These are phyloP conservation scores for Uria lomvia DNA, from an alignment of 2,113 vertebrate species.

Conservation along the genomic window DNA sequence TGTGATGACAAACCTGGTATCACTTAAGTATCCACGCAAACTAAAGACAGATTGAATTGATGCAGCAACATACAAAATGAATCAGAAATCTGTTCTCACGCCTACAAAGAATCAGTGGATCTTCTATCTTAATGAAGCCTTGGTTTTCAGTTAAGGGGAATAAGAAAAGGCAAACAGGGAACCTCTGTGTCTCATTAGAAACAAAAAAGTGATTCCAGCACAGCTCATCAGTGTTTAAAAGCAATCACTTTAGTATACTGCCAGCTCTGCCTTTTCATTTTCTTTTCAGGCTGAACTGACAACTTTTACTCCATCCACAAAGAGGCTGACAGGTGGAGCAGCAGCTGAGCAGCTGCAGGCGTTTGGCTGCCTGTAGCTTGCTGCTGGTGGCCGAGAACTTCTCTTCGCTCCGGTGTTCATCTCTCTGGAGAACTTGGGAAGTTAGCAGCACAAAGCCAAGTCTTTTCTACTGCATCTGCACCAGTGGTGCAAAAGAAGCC, in stretches of 20 bases:
- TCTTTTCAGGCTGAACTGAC: slow-evolving; percentile 41
- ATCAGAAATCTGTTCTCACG: not conserved
- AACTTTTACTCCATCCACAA: slow-evolving; percentile 2
- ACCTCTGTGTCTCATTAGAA: not conserved
- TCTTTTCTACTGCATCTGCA: not conserved
- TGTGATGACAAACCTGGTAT: not conserved
- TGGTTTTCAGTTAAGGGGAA: not conserved
- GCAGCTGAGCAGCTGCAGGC: slow-evolving; percentile 63
- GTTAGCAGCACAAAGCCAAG: not conserved
- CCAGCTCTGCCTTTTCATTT: slow-evolving; percentile 11
- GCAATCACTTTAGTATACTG: not conserved
- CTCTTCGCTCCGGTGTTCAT: not conserved
- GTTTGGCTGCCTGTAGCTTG: slow-evolving; percentile 40
- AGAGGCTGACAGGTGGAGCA: slow-evolving; percentile 50
- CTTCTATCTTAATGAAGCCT: not conserved
- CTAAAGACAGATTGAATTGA: not conserved
- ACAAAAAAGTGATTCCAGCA: not conserved
- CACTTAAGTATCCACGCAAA: not conserved
- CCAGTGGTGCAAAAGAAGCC: not conserved
- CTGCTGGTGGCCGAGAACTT: not conserved
- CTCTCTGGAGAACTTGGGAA: not conserved
- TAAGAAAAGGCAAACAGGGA: not conserved
- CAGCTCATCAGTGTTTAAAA: slow-evolving; percentile 21
- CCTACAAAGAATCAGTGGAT: not conserved
- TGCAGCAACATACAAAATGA: not conserved